phyloP scores from a whole-genome alignment of 2,797 vertebrate species.

The Todus mexicanus region DNA sequence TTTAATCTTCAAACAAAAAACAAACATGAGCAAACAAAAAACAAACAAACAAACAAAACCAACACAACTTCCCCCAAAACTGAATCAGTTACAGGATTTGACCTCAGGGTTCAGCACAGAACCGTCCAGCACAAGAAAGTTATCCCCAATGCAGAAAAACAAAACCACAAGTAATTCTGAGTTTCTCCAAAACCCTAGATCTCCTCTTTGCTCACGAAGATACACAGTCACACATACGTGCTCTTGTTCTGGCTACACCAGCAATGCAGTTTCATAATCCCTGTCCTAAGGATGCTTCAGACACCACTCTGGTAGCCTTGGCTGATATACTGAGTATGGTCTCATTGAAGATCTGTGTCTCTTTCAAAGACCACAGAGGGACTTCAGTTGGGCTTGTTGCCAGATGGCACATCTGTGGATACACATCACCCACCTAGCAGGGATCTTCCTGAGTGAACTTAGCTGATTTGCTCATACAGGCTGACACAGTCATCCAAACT shows the following conservation, averaged over 20 bases:
- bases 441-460: neutral
- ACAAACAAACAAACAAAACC: neutral
- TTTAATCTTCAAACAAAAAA: neutral
- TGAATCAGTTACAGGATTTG: neutral
- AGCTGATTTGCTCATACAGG: neutral
- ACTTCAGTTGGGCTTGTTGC: neutral
- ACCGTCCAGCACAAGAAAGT: neutral
- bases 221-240: fast-evolving
- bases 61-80: neutral
- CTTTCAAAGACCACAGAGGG: neutral
- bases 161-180: neutral
- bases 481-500: too few relatives aligned
- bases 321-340: fast-evolving
- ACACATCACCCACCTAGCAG: neutral
- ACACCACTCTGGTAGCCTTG: neutral
- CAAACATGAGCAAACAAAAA: too few relatives aligned
- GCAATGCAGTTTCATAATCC: neutral
- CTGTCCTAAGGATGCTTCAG: neutral
- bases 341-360: neutral
- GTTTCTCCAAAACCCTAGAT: neutral
- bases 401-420: neutral
- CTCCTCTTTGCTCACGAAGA: neutral
- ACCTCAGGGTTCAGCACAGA: neutral
- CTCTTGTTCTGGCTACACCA: neutral
- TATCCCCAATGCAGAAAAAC: neutral